Conservation (phyloP, 2,113 vertebrate genomes). For the Gasterosteus aculeatus region DNA sequence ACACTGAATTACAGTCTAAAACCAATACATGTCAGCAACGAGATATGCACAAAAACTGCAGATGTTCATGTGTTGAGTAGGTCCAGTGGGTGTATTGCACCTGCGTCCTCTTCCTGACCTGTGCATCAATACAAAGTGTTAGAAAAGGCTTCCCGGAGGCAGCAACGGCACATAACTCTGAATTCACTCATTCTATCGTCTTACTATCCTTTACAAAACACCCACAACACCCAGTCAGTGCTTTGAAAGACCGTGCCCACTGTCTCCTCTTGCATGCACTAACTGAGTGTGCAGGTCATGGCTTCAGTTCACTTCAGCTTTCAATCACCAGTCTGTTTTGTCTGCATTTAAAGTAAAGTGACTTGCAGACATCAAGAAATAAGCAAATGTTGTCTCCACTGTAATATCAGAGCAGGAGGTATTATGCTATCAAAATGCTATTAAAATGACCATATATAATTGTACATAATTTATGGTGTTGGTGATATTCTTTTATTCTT, state of each 20-base stretch:
- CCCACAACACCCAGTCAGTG: constrained; percentile 8
- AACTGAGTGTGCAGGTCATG: neutral
- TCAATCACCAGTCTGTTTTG: neutral
- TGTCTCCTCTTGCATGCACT: neutral
- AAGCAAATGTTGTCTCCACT: neutral
- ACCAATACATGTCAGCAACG: neutral
- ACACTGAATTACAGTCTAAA: neutral
- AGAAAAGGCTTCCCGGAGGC: neutral
- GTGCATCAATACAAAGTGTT: neutral
- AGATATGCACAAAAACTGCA: neutral
- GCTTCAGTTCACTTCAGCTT: constrained; percentile 10
- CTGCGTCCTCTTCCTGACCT: neutral
- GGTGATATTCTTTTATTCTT: neutral
- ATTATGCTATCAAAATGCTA: neutral
- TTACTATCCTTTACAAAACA: constrained; percentile 23
- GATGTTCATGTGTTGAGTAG: neutral
- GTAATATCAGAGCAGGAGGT: neutral
- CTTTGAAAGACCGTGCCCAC: neutral
- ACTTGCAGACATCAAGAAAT: constrained; percentile 7
- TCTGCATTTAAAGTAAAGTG: constrained; percentile 11
- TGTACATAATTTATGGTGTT: neutral
- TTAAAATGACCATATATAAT: neutral
- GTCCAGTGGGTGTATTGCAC: neutral
- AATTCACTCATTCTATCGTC: constrained; percentile 13
- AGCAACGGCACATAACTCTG: constrained; percentile 6